Base-by-base conservation (phyloP, 2,797 vertebrate genomes). In the Chiloscyllium punctatum region DNA sequence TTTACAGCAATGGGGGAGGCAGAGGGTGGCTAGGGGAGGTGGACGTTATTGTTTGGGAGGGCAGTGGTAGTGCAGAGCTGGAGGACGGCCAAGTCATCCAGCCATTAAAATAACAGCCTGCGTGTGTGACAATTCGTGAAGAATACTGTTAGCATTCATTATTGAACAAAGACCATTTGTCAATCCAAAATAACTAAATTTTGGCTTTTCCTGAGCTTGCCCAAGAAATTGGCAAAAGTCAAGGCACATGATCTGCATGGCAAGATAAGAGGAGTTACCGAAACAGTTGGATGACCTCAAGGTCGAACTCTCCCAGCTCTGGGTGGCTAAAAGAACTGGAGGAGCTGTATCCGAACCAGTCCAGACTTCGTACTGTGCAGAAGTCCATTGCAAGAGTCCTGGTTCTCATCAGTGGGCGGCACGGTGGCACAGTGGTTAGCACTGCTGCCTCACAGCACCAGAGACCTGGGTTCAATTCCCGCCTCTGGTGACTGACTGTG, bases 251-350 rank as follows among this genome's bases (percentile, higher is more conserved):
- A 99, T 96, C 97, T 99, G 96, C 98, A 99, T 18, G 99, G 99
- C 96, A 99, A 99, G 98, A 99, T 99, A 99, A 97, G 99, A 99
- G 95, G 99, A 99, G 97, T 98, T 99, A 97, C 97, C 99, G n/a
- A 99, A 99, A 96, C 99, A 99, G 98, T 72, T 99, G 97, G 99
- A 99, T 66, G 99, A 99, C 96, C 97, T 99, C 96, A 99, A 99
- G 95, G 99, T 99, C 96, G 99, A 99, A 95, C 97, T 99, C 96
- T 99, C 99, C 51, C 99, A 99, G 97, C 98, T 99, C 33, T 98
- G 99, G 1, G 99, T 99, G 96, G 99, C 99, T 95, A 99, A 99
- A 96, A 99, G 99, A 95, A 99, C 99, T 0, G 99, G 99, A 0
- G 99, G 99, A 79, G 99, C 99, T 33, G 99, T 99, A 0, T 99